Evolutionary conservation across 2,797 vertebrate species (phyloP).

Genomic region (Lates japonicus): DNA sequence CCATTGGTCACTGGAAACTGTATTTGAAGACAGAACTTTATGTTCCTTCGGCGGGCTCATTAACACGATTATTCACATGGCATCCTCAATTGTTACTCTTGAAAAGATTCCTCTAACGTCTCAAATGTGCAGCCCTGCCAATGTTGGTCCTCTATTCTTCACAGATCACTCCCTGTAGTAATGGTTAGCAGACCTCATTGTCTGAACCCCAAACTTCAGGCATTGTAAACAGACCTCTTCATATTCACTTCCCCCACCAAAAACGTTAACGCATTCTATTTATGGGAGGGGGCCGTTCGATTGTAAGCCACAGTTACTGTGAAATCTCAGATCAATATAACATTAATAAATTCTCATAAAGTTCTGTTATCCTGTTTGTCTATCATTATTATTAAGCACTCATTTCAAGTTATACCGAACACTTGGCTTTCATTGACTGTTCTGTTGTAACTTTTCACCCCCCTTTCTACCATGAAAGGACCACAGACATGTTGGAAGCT

Average conservation of each 20-base stretch:
- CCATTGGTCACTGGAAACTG: conserved; percentile 70
- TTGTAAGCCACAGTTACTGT: conserved; percentile 25
- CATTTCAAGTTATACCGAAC: neutral
- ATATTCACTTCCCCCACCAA: conserved; percentile 40
- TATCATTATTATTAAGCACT: conserved; percentile 1
- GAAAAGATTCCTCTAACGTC: conserved; percentile 62
- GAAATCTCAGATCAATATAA: conserved; percentile 30
- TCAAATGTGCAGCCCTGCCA: conserved; percentile 65
- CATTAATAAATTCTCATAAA: neutral
- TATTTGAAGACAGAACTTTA: conserved; percentile 59
- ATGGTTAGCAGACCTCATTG: conserved; percentile 69
- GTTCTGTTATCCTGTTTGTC: neutral
- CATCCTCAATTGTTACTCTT: conserved; percentile 69
- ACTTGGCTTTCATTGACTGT: neutral
- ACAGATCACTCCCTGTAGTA: conserved; percentile 61
- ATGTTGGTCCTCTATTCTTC: conserved; percentile 66
- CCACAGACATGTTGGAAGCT: conserved; percentile 25
- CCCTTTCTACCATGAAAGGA: conserved; percentile 30
- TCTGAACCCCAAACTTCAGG: conserved; percentile 60
- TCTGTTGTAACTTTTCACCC: conserved; percentile 40
- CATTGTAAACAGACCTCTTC: conserved; percentile 60
- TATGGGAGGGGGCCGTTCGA: conserved; percentile 22
- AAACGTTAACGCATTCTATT: conserved; percentile 42
- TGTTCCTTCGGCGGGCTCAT: conserved; percentile 56
- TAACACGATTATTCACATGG: conserved; percentile 65